These are phyloP conservation scores for Drosophila melanogaster DNA, from an alignment of 1,140 invertebrate species.

Conservation along the genomic window DNA sequence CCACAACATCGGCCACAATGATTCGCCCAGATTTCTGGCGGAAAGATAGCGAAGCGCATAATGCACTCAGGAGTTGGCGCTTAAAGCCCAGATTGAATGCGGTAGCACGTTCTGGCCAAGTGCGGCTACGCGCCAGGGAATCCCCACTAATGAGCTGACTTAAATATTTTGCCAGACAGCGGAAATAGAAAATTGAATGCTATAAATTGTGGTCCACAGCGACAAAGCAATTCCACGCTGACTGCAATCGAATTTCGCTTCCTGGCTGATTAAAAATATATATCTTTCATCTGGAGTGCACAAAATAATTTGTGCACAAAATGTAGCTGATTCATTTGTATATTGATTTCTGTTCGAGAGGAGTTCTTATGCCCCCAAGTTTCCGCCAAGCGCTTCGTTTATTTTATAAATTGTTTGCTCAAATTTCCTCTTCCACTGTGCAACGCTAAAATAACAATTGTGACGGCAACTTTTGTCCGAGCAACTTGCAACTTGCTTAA, in stretches of 20 bases:
- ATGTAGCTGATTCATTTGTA: constrained; percentile 21
- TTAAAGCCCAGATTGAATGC: constrained; percentile 52
- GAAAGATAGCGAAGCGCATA: constrained; percentile 53
- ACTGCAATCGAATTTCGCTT: constrained; percentile 48
- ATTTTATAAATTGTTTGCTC: constrained; percentile 41
- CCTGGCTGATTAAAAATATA: constrained; percentile 54
- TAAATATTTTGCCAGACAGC: constrained; percentile 53
- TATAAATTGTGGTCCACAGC: constrained; percentile 42
- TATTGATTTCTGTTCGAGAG: constrained; percentile 5
- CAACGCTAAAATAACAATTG: constrained; percentile 44
- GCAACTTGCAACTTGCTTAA: constrained; percentile 62
- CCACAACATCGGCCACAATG: constrained; percentile 30
- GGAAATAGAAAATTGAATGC: constrained; percentile 51
- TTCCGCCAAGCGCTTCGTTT: constrained; percentile 8
- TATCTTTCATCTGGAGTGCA: constrained; percentile 26
- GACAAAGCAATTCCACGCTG: constrained; percentile 48
- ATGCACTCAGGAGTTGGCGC: constrained; percentile 41
- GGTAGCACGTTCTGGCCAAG: constrained; percentile 32
- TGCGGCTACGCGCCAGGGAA: constrained; percentile 4
- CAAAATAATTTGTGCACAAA: constrained; percentile 1
- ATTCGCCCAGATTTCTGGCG: constrained; percentile 10
- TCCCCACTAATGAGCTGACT: constrained; percentile 63
- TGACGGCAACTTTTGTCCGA: constrained; percentile 42
- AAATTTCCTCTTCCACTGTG: not conserved
- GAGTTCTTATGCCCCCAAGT: too few relatives aligned